Base-by-base conservation (phyloP, 2,113 vertebrate species). In the Lophotis ruficrista region DNA sequence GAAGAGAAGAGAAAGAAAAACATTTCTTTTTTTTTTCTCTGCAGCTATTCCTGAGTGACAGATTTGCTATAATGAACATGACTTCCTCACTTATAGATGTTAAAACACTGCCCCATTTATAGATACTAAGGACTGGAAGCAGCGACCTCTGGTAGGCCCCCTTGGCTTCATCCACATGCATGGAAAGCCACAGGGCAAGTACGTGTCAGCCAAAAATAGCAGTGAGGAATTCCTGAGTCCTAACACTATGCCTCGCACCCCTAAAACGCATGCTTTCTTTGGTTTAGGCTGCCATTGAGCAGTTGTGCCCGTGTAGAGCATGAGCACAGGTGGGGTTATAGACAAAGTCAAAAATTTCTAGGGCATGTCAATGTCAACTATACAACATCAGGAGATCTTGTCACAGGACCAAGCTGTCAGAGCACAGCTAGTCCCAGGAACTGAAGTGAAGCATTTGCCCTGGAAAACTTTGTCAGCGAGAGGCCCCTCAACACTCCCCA, bases 201-300 rank as follows among this genome's bases (percentile, higher is more conserved):
- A 62, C 0, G 3, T 45, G 22, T 60, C 83, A 89, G 72, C 43
- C 80, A 92, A 76, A 96, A 92, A 93, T 95, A 93, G 88, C 72
- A 48, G 33, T 8, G 33, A 84, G 43, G 73, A 89, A 96, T 96
- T 93, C 73, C 53, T 50, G 37, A 89, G 30, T 51, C 51, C 62
- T 83, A 82, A 48, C 86, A 38, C 71, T 89, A 78, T 75, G 83
- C 19, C 64, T 79, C 83, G 45, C 72, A 61, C 83, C 68, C 81
- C 53, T 64, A 92, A 76, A 83, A 53, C 2, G 3, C 17, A 18
- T 0, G 0, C 38, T 70, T 86, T 60, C 83, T 70, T 92, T 66
- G 48, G 53, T 83, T 93, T 61, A 84, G 61, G 38, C 25, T 86
- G 71, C 35, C 85, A 83, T 69, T 73, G 12, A 90, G 50, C 19